phyloP scores from a whole-genome alignment of 2,113 vertebrate genomes.

The Seriola rivoliana region DNA sequence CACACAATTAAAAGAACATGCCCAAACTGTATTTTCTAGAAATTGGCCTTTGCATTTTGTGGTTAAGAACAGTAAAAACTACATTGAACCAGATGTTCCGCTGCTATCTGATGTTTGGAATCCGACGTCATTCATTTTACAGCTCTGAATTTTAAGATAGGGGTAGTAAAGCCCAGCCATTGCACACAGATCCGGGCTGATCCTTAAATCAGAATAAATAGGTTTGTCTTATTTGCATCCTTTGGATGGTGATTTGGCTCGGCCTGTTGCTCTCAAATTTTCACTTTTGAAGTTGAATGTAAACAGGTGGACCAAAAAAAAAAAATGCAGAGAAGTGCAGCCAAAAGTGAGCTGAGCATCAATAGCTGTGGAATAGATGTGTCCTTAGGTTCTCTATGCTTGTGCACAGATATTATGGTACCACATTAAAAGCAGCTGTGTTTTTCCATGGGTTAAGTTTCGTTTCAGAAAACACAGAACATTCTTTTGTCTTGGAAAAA shows the following conservation, averaged over 20 bases:
- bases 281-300: background rate
- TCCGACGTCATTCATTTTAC: no score
- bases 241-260: background rate
- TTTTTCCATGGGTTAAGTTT: slow-evolving; percentile 52
- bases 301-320: background rate
- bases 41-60: background rate
- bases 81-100: background rate
- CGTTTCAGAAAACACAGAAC: slow-evolving; percentile 23
- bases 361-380: slow-evolving; percentile 2
- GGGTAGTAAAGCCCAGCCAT: background rate
- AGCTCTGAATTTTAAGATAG: background rate
- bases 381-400: background rate
- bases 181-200: background rate
- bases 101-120: no score
- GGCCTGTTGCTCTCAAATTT: slow-evolving; percentile 2
- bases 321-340: background rate
- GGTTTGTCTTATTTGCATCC: slow-evolving; percentile 7
- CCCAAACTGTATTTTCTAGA: background rate
- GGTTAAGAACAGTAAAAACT: background rate
- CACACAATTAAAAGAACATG: background rate
- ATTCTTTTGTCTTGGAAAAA: background rate
- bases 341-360: slow-evolving; percentile 15
- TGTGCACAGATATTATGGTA: slow-evolving; percentile 1
- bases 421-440: slow-evolving; percentile 54
- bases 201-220: background rate